These are phyloP conservation scores for Catocala nupta DNA, from an alignment of 2,888 invertebrate genomes.

Conservation along the genomic window DNA sequence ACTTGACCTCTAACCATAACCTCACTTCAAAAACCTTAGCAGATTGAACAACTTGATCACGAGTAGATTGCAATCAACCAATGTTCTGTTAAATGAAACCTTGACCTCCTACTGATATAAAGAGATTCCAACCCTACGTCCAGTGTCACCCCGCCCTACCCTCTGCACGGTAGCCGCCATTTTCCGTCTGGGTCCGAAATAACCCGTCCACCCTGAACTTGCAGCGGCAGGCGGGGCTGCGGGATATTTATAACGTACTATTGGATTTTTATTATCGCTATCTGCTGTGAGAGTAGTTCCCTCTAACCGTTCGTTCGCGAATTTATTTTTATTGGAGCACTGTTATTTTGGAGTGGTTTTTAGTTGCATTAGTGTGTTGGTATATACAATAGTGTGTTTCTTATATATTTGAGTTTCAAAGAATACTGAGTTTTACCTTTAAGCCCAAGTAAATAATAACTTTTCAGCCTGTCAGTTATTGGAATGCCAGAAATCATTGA, in stretches of 20 bases:
- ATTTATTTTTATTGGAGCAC: background rate
- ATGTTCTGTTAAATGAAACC: background rate
- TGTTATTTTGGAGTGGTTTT: too few relatives aligned
- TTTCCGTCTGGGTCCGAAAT: conserved; percentile 59
- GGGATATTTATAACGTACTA: conserved; percentile 3
- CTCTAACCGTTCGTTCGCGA: background rate
- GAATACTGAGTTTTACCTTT: too few relatives aligned
- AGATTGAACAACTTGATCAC: too few relatives aligned
- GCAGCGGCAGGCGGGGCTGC: conserved; percentile 10
- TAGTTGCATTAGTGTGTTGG: too few relatives aligned
- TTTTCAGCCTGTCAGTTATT: too few relatives aligned
- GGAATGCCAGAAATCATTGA: too few relatives aligned
- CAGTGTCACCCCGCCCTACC: conserved; percentile 19
- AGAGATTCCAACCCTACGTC: conserved; percentile 12
- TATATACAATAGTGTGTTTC: too few relatives aligned
- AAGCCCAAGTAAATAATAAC: too few relatives aligned
- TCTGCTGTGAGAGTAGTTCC: background rate
- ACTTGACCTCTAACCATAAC: background rate
- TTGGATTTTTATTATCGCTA: conserved; percentile 13
- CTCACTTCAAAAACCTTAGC: too few relatives aligned
- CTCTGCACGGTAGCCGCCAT: conserved; percentile 46
- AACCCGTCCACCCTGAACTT: conserved; percentile 50
- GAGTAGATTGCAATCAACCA: too few relatives aligned
- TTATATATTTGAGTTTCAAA: too few relatives aligned
- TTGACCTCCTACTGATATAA: conserved; percentile 6